Conservation (phyloP, 2,113 vertebrate genomes). For the Beaufortia kweichowensis region DNA sequence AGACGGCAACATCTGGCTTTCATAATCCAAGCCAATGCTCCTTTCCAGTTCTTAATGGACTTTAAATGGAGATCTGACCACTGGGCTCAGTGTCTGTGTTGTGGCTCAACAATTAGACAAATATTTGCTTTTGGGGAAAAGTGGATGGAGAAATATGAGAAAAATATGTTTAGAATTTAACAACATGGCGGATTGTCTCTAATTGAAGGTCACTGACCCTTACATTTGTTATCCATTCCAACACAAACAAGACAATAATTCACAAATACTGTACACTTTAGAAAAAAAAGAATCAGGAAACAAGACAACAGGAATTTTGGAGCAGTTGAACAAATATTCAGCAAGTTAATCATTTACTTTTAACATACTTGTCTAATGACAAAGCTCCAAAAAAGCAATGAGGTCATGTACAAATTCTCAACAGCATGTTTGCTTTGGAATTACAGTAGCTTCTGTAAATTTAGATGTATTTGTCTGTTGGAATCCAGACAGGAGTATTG, state of each 20-base stretch:
- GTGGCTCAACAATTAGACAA: slow-evolving; percentile 59
- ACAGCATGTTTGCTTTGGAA: not conserved
- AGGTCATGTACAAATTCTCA: not conserved
- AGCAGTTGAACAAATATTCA: slow-evolving; percentile 13
- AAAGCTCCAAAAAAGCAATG: slow-evolving; percentile 24
- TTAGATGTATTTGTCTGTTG: not conserved
- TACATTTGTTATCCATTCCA: slow-evolving; percentile 9
- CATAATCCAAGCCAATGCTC: slow-evolving; percentile 49
- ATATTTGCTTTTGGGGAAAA: slow-evolving; percentile 59
- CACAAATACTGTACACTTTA: not conserved
- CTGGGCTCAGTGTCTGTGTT: slow-evolving; percentile 39
- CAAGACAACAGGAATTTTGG: slow-evolving; percentile 44
- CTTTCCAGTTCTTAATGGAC: slow-evolving; percentile 57
- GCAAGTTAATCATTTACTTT: slow-evolving; percentile 47
- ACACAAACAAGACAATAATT: not conserved
- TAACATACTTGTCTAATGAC: slow-evolving; percentile 21
- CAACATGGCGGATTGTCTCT: slow-evolving; percentile 13
- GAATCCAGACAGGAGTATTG: not conserved
- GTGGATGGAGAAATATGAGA: slow-evolving; percentile 41
- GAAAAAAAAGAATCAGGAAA: slow-evolving; percentile 47
- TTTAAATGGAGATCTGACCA: slow-evolving; percentile 50
- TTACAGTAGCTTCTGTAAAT: not conserved
- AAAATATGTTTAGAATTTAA: slow-evolving; percentile 28
- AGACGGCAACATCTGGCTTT: slow-evolving; percentile 57
- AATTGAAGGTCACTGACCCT: not conserved